A percentile compares a stretch with the other conserved stretches of the same genome.
Conservation (phyloP, 2,113 vertebrate species). For the Gymnarchus niloticus region DNA sequence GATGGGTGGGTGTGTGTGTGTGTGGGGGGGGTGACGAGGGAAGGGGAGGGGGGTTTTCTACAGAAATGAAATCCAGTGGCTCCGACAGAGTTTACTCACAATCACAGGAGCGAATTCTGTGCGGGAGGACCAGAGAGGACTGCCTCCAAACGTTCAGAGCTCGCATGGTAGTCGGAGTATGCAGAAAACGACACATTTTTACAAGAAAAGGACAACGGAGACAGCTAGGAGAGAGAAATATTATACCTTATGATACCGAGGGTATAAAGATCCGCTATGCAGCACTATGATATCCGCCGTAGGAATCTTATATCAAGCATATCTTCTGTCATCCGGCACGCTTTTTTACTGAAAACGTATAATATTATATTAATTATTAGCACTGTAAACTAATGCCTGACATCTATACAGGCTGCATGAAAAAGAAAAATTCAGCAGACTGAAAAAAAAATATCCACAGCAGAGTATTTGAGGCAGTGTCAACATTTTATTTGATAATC, state of each 20-base stretch:
- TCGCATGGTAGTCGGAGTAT: background rate
- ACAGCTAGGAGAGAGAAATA: background rate
- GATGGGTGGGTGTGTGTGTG: too few species aligned
- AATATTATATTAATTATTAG: background rate
- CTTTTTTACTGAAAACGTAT: background rate
- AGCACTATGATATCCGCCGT: background rate
- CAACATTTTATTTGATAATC: background rate
- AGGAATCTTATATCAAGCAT: background rate
- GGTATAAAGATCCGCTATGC: background rate
- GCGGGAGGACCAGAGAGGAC: background rate
- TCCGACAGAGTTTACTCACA: constrained; percentile 18
- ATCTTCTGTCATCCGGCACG: background rate
- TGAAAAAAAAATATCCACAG: background rate
- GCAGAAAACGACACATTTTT: background rate
- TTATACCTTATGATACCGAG: background rate
- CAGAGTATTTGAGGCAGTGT: background rate
- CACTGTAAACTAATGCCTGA: background rate
- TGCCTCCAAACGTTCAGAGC: background rate
- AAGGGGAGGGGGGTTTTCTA: background rate
- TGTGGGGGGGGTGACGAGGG: background rate
- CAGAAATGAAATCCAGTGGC: background rate
- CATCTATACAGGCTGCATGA: background rate
- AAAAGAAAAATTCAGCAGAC: too few species aligned
- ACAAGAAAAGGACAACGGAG: background rate
- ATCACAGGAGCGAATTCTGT: constrained; percentile 1